A percentile compares a stretch with the other conserved stretches of the same genome.
phyloP scores from a whole-genome alignment of 1,140 invertebrate species.

The Coptotermes formosanus region DNA sequence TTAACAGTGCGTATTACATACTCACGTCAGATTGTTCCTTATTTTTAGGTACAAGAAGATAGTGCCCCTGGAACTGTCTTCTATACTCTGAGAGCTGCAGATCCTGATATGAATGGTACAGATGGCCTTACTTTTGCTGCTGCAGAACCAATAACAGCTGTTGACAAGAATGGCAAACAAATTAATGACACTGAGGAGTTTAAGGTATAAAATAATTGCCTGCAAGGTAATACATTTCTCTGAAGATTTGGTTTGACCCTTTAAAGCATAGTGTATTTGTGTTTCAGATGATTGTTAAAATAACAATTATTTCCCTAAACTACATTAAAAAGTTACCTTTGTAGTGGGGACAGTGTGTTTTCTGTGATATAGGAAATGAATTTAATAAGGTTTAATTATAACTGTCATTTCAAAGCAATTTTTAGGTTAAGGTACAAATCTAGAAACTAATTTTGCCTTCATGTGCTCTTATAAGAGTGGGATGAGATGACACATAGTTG shows the following conservation, averaged over 20 bases:
- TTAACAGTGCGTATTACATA: too few relatives aligned
- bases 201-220: conserved; percentile 33
- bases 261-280: background rate
- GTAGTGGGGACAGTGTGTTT: too few relatives aligned
- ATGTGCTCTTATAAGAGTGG: too few relatives aligned
- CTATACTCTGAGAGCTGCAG: conserved; percentile 69
- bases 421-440: too few relatives aligned
- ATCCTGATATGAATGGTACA: conserved; percentile 73
- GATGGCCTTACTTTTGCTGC: conserved; percentile 70
- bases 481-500: too few relatives aligned
- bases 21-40: too few relatives aligned
- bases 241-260: too few relatives aligned
- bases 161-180: conserved; percentile 78
- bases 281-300: background rate
- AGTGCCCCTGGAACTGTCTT: conserved; percentile 70
- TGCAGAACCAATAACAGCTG: conserved; percentile 69
- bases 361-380: background rate
- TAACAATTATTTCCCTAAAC: background rate
- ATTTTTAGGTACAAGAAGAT: conserved; percentile 65
- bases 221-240: background rate
- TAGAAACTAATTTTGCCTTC: too few relatives aligned
- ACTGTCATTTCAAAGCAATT: too few relatives aligned
- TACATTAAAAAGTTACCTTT: too few relatives aligned
- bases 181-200: conserved; percentile 50
- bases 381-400: too few relatives aligned